These are phyloP conservation scores for Tetrapedia diversipes DNA, from an alignment of 2,888 invertebrate species.

Conservation along the genomic window DNA sequence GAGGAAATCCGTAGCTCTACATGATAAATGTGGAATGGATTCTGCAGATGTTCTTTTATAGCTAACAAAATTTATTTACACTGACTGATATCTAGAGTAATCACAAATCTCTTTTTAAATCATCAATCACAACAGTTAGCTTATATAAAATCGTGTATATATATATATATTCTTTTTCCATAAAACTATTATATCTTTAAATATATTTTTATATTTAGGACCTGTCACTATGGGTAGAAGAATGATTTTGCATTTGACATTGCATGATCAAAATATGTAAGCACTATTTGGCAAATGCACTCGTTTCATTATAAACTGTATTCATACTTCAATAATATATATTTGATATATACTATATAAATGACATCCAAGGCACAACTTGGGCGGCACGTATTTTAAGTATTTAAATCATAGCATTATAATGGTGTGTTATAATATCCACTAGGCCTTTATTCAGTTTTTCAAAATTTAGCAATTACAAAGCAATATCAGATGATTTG, in stretches of 20 bases:
- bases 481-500: conserved; percentile 51
- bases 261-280: conserved; percentile 18
- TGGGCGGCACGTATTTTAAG: conserved; percentile 50
- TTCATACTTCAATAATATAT: conserved; percentile 19
- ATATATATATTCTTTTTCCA: neutral
- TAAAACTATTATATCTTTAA: conserved; percentile 20
- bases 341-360: conserved; percentile 43
- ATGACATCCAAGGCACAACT: conserved; percentile 68
- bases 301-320: conserved; percentile 4
- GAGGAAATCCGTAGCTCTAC: conserved; percentile 46
- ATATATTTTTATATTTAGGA: conserved; percentile 28
- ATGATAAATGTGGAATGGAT: conserved; percentile 67
- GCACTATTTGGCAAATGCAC: conserved; percentile 33
- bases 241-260: conserved; percentile 1
- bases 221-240: conserved; percentile 5
- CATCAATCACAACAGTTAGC: conserved; percentile 27
- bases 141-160: conserved; percentile 19
- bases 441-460: conserved; percentile 18
- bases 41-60: conserved; percentile 60
- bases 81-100: conserved; percentile 45
- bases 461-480: conserved; percentile 15
- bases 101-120: conserved; percentile 52
- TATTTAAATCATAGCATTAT: conserved; percentile 27
- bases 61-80: conserved; percentile 65
- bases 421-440: conserved; percentile 15